A percentile compares a stretch with the other conserved stretches of the same genome.
Evolutionary conservation across 2,888 invertebrate genomes (phyloP).

Genomic region (Synanthedon myopaeformis): DNA sequence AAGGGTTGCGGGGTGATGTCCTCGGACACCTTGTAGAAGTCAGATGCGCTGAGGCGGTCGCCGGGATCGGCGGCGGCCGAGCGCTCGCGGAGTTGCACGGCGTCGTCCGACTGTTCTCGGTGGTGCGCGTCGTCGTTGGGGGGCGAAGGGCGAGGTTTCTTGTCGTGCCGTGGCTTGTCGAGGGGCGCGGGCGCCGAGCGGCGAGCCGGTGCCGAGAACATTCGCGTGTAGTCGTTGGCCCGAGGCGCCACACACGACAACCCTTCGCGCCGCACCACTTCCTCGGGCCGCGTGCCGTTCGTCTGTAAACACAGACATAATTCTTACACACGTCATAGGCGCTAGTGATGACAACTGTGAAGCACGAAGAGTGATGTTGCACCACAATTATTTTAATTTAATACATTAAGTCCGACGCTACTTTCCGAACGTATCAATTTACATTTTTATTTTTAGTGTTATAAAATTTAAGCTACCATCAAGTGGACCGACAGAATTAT

Average conservation of each 20-base stretch:
- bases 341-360: no score
- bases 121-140: constrained; percentile 6
- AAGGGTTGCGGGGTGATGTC: constrained; percentile 63
- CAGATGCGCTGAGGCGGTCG: constrained; percentile 58
- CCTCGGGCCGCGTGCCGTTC: constrained; percentile 39
- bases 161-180: constrained; percentile 54
- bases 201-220: constrained; percentile 60
- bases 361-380: no score
- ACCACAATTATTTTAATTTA: no score
- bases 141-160: constrained; percentile 47
- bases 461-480: no score
- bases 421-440: no score
- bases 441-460: no score
- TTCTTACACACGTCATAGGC: no score
- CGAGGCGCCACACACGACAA: constrained; percentile 74
- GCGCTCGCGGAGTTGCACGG: constrained; percentile 38
- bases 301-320: constrained; percentile 9
- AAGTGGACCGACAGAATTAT: no score
- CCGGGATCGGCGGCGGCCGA: constrained; percentile 19
- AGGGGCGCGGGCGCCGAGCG: constrained; percentile 53
- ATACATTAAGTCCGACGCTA: no score
- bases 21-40: constrained; percentile 60
- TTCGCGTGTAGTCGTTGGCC: constrained; percentile 63
- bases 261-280: constrained; percentile 42
- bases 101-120: constrained; percentile 12